Percentiles rank a stretch among this genome's conserved stretches.
These are phyloP conservation scores for Fregetta grallaria DNA, from an alignment of 2,113 vertebrate species.

Conservation along the genomic window DNA sequence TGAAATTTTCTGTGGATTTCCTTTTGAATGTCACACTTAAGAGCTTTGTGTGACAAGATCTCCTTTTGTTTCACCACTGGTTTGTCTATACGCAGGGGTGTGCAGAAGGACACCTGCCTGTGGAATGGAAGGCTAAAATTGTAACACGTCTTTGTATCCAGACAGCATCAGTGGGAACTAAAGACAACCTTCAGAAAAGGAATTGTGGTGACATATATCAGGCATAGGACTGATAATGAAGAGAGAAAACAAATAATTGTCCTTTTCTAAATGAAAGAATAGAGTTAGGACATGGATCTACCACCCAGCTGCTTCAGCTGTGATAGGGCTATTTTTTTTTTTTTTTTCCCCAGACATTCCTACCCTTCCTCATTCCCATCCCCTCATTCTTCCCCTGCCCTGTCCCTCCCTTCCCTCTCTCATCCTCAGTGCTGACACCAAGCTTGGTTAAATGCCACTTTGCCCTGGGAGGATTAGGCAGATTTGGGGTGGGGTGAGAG, in stretches of 20 bases:
- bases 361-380: background rate
- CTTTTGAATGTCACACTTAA: background rate
- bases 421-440: background rate
- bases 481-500: background rate
- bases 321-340: background rate
- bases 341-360: background rate
- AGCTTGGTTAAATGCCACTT: background rate
- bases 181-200: background rate
- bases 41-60: background rate
- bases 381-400: background rate
- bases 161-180: background rate
- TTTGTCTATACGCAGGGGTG: background rate
- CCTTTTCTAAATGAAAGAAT: background rate
- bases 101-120: background rate
- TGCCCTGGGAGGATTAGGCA: background rate
- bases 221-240: background rate
- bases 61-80: background rate
- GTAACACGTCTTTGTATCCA: background rate
- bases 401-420: background rate
- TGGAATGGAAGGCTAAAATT: background rate
- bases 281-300: background rate
- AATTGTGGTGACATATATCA: background rate
- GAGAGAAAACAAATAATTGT: background rate
- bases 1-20: background rate
- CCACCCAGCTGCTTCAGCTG: background rate